Base-by-base conservation (phyloP, 2,797 vertebrate species). In the Simalia tracyae region DNA sequence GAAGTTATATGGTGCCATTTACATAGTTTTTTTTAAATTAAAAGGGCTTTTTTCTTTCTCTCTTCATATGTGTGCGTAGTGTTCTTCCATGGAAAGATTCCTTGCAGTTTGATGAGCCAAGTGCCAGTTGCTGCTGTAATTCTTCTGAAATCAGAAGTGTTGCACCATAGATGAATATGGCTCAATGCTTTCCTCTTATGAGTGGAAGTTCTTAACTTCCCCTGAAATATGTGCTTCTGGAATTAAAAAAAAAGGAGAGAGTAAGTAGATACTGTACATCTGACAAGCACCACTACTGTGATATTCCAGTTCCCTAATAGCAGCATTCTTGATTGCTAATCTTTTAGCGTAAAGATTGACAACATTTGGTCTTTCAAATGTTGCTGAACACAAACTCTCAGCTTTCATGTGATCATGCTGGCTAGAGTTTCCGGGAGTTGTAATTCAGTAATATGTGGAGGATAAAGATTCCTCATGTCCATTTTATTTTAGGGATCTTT, bases 141-240 rank as follows among this genome's bases (percentile, higher is more conserved):
- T 81, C 89, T 92, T 90, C 92, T 81, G 89, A 92, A 92, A 92
- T 92, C 89, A 87, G 85, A 46, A 36, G 86, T 57, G 66, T 92
- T 92, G 59, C 92, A 81, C 57, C 92, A 92, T 24, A 14, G 10
- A 42, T 56, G 89, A 12, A 61, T 56, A 87, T 92, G 92, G 46
- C 89, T 87, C 92, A 92, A 92, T 92, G 63, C 68, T 90, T 92
- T 87, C 85, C 89, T 92, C 85, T 61, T 59, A 81, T 36, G n/a
- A 87, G 84, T 90, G 89, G 84, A 87, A 90, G 84, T 81, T 81
- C 24, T 81, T 86, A 19, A 87, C 85, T 92, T 92, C 68, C 85
- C 59, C 85, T 64, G 46, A 90, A 84, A 61, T 42, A 11, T 31
- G 66, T 81, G 57, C 46, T 87, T 87, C 22, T 66, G 50, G 28